These are phyloP conservation scores for Eumaeus atala DNA, from an alignment of 1,140 invertebrate species.

Conservation along the genomic window DNA sequence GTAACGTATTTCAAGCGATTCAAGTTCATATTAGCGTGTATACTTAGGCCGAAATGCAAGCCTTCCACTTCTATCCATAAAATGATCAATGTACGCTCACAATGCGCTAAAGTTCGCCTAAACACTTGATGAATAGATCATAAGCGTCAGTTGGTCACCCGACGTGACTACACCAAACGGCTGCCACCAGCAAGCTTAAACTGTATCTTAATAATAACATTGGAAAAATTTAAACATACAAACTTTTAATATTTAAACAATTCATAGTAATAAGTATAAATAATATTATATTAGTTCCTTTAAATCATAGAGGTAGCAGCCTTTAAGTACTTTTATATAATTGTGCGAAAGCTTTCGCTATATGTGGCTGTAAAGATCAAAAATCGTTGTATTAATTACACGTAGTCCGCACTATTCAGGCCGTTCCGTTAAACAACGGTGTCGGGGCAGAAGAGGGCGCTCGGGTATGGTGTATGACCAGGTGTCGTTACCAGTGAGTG, in stretches of 20 bases:
- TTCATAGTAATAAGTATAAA: slow-evolving; percentile 9
- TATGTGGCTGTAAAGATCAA: neutral
- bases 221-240: slow-evolving; percentile 8
- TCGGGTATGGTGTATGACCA: too few species aligned
- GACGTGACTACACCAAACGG: neutral
- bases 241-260: neutral
- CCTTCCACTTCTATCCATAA: too few species aligned
- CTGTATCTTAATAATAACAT: slow-evolving; percentile 5
- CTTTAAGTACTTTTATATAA: slow-evolving; percentile 1
- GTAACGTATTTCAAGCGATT: too few species aligned
- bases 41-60: too few species aligned
- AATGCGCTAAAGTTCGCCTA: too few species aligned
- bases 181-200: slow-evolving; percentile 2
- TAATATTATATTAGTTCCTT: slow-evolving; percentile 4
- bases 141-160: neutral
- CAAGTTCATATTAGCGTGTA: too few species aligned
- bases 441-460: neutral
- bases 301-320: slow-evolving; percentile 9
- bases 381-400: slow-evolving; percentile 2
- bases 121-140: slow-evolving; percentile 1
- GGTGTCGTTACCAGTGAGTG: too few species aligned
- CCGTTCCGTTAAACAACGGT: neutral
- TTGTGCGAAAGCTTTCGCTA: slow-evolving; percentile 5
- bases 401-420: neutral
- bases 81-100: too few species aligned